Base-by-base conservation (phyloP, 2,113 vertebrate species). In the Thymallus thymallus region DNA sequence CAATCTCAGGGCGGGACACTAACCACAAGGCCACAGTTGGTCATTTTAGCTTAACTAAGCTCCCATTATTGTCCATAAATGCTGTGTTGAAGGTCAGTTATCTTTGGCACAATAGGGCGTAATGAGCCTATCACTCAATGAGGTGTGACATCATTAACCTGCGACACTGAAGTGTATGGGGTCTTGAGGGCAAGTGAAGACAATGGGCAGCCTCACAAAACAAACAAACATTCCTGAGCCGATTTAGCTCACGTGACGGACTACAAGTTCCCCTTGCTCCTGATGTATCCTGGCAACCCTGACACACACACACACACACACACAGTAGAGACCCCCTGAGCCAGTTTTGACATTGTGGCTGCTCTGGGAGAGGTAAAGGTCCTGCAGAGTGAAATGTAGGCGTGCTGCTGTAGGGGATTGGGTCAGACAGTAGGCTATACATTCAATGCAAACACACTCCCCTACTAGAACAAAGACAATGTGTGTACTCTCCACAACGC, bases 241-340 rank as follows among this genome's bases (percentile, higher is more conserved):
- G 74, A 81, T 86, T 81, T 72, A 73, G 55, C 51, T 68, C 84
- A 84, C 45, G 66, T 87, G 88, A 88, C 76, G 83, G 88, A 88
- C 79, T 75, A 66, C 64, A 84, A 76, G 73, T 71, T 78, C 72
- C 75, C 61, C 68, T 68, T 30, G 20, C 41, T 77, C 73, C 48
- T 51, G 61, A 60, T 73, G 71, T 78, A 78, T 75, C 80, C 51
- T 56, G 82, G 79, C 79, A 81, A 84, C 80, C 55, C 14, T 10
- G 5, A 26, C 67, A 3, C 23, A 16, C 71, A 3, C 68, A 35
- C 51, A 24, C 20, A 29, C 60, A 68, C 13, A 12, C 41, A 12
- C 10, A 29, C 29, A 29, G 68, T 23, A 66, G 10, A 41, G 41
- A 61, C 20, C 60, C 74, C 56, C 1, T 16, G 9, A 1, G 71